Evolutionary conservation across 2,888 invertebrate species (phyloP).

Genomic region (Pristionchus entomophagus): DNA sequence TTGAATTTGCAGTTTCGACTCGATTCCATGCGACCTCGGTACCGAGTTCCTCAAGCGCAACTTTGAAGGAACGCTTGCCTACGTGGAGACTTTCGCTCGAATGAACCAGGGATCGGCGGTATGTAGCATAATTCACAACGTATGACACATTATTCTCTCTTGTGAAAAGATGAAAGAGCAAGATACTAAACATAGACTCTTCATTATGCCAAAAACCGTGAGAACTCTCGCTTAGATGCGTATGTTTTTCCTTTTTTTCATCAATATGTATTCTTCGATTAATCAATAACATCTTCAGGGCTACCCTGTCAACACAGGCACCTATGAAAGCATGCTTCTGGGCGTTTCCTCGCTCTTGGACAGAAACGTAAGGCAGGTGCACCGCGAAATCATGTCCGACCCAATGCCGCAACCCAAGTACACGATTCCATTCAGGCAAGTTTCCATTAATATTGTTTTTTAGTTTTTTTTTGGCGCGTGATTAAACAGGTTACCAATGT

Average conservation of each 20-base stretch:
- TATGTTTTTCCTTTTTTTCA: not conserved
- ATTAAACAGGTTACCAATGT: too few species aligned
- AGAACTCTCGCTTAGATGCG: too few species aligned
- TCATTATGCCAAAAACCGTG: too few species aligned
- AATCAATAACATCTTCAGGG: constrained; percentile 75
- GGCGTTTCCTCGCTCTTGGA: constrained; percentile 79
- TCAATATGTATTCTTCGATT: not conserved
- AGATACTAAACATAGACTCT: too few species aligned
- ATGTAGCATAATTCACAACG: too few species aligned
- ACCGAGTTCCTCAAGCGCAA: constrained; percentile 85
- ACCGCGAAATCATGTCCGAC: constrained; percentile 35
- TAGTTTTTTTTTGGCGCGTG: too few species aligned
- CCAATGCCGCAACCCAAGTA: constrained; percentile 58
- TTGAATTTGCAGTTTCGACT: constrained; percentile 84
- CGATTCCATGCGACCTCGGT: constrained; percentile 91
- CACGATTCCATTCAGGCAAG: constrained; percentile 54
- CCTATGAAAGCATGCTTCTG: constrained; percentile 90
- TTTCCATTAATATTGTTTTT: not conserved
- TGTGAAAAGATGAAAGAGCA: too few species aligned
- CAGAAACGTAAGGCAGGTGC: constrained; percentile 41
- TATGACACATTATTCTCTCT: too few species aligned
- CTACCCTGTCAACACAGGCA: constrained; percentile 85
- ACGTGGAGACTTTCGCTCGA: constrained; percentile 74
- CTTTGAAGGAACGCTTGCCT: constrained; percentile 81
- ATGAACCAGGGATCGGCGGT: constrained; percentile 70